Conservation (phyloP, 2,797 vertebrate genomes). For the Labeo calbasu region DNA sequence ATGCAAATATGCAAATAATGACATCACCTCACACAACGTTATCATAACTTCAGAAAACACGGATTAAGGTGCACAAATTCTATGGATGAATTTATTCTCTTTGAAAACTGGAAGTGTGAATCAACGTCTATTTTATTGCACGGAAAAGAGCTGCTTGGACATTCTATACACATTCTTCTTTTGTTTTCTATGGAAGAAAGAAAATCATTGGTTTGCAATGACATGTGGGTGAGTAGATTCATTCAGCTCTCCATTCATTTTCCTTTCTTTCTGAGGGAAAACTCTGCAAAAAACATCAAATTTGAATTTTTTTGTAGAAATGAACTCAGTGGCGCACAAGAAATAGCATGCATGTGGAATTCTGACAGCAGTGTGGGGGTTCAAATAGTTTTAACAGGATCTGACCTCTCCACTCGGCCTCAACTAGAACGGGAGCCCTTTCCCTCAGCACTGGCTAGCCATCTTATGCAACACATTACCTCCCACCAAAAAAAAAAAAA, state of each 20-base stretch:
- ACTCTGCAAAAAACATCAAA: slow-evolving; percentile 44
- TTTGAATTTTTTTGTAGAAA: slow-evolving; percentile 52
- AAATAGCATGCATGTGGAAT: slow-evolving; percentile 37
- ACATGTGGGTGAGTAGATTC: neutral
- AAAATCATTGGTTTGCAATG: neutral
- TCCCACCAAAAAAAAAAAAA: slow-evolving; percentile 34
- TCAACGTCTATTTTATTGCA: neutral
- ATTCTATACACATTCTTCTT: neutral
- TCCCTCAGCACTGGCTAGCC: slow-evolving; percentile 58
- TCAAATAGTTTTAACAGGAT: slow-evolving; percentile 53
- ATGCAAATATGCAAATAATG: neutral
- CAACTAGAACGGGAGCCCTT: slow-evolving; percentile 49
- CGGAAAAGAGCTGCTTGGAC: neutral
- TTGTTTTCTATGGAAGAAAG: neutral
- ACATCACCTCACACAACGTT: neutral
- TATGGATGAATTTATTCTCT: neutral
- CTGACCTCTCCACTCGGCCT: slow-evolving; percentile 57
- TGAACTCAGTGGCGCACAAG: slow-evolving; percentile 50
- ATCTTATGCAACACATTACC: slow-evolving; percentile 65
- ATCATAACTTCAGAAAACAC: neutral
- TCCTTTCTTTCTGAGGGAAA: slow-evolving; percentile 55
- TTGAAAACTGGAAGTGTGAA: neutral
- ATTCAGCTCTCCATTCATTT: slow-evolving; percentile 61
- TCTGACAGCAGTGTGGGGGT: slow-evolving; percentile 39
- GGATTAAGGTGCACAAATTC: neutral